Percentiles rank a stretch among this genome's conserved stretches.
These are phyloP conservation scores for Cephus spinipes DNA, from an alignment of 2,888 invertebrate species.

Conservation along the genomic window DNA sequence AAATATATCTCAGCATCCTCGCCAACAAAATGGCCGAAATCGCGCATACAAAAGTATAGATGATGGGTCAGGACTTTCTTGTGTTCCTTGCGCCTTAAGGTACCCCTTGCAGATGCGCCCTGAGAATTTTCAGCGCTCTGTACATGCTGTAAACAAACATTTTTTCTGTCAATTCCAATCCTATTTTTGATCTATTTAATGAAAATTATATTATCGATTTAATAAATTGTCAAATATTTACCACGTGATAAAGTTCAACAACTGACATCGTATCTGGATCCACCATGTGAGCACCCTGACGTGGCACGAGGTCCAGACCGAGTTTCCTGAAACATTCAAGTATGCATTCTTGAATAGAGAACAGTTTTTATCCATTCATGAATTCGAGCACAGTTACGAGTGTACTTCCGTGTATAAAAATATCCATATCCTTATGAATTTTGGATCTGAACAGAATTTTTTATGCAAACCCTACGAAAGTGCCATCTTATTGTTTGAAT, in stretches of 20 bases:
- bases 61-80: slow-evolving; percentile 78
- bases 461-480: not conserved
- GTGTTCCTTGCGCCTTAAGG: slow-evolving; percentile 70
- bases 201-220: not conserved
- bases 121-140: slow-evolving; percentile 70
- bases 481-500: too few species aligned
- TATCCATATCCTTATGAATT: not conserved
- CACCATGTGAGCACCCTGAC: slow-evolving; percentile 89
- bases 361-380: not conserved
- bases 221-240: slow-evolving; percentile 66
- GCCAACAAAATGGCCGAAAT: slow-evolving; percentile 87
- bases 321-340: slow-evolving; percentile 78
- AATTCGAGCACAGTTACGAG: not conserved
- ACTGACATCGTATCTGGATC: slow-evolving; percentile 91
- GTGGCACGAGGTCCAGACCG: slow-evolving; percentile 90
- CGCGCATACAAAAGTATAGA: slow-evolving; percentile 87
- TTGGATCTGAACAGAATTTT: not conserved
- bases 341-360: not conserved
- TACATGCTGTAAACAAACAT: slow-evolving; percentile 65
- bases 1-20: slow-evolving; percentile 91
- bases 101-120: slow-evolving; percentile 70
- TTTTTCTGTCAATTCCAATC: not conserved
- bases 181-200: not conserved
- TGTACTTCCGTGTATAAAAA: not conserved
- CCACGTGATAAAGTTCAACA: slow-evolving; percentile 89